Base-by-base conservation (phyloP, 2,113 vertebrate genomes). In the Microcebus griseorufus region DNA sequence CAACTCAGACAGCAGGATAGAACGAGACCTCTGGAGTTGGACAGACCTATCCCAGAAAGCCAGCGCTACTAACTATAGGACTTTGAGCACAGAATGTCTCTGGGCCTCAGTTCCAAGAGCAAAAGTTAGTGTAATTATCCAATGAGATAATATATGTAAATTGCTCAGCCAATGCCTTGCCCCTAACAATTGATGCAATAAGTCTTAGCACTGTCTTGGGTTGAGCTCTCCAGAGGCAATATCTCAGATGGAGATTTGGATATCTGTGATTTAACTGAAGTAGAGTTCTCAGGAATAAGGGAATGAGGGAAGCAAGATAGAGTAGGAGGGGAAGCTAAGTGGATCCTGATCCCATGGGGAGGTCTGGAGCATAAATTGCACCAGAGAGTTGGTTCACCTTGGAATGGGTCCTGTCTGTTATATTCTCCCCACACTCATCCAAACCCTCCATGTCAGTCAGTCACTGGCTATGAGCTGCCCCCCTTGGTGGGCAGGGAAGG, bases 111-210 rank as follows among this genome's bases (percentile, higher is more conserved):
- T 67, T 94, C 62, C 78, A 94, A 83, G 27, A 73, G 83, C 18
- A 37, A 67, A 81, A 58, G 69, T 79, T 42, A 90, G 13, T 80
- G 34, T 45, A 32, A 96, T 80, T 60, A 92, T 79, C 34, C 39
- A 84, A 39, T 81, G 88, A 96, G 75, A 76, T 83, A 73, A 95
- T 45, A 51, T 13, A 37, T 75, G 65, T 13, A 58, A 90, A 89
- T 34, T 39, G 18, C 64, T 87, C 73, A 70, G 42, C 58, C 23
- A 55, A 14, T 37, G 23, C 17, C 75, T 85, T 76, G 37, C 2
- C 39, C 58, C 51, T 60, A 14, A 45, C 82, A 79, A 80, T 16
- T 25, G 80, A 62, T 37, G 10, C 51, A 53, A 32, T 64, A 67
- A 70, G 2, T 62, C n/a, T 39, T 22, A 80, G 22, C 6, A 4